phyloP scores from a whole-genome alignment of 2,888 invertebrate species.

The Lymantria monacha region DNA sequence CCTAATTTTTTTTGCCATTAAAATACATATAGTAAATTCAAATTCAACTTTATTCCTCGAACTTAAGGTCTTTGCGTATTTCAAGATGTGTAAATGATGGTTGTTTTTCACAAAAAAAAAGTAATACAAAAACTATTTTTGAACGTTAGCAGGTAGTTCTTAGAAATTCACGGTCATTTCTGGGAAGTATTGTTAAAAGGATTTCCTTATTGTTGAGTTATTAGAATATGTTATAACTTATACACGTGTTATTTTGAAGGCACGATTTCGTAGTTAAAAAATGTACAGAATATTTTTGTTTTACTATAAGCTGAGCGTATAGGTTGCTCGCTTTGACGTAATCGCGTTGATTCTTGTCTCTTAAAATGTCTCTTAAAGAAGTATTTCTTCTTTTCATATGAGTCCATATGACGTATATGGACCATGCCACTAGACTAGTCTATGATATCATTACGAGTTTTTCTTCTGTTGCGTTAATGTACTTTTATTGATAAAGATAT shows the following conservation, averaged over 20 bases:
- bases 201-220: conserved; percentile 28
- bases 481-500: no score
- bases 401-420: no score
- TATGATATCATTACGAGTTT: no score
- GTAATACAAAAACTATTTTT: conserved; percentile 41
- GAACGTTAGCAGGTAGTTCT: conserved; percentile 56
- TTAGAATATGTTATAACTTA: conserved; percentile 19
- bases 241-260: conserved; percentile 10
- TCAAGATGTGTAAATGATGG: background rate
- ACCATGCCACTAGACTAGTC: no score
- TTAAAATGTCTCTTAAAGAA: no score
- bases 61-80: conserved; percentile 1
- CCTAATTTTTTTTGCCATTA: background rate
- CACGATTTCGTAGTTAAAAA: background rate
- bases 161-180: conserved; percentile 52
- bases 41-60: background rate
- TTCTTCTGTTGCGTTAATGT: no score
- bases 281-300: background rate
- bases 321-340: no score
- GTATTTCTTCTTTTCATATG: no score
- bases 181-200: conserved; percentile 46
- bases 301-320: background rate
- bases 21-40: background rate
- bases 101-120: conserved; percentile 16
- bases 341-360: no score